phyloP scores from a whole-genome alignment of 2,888 invertebrate genomes.

The Agonum fuliginosum region DNA sequence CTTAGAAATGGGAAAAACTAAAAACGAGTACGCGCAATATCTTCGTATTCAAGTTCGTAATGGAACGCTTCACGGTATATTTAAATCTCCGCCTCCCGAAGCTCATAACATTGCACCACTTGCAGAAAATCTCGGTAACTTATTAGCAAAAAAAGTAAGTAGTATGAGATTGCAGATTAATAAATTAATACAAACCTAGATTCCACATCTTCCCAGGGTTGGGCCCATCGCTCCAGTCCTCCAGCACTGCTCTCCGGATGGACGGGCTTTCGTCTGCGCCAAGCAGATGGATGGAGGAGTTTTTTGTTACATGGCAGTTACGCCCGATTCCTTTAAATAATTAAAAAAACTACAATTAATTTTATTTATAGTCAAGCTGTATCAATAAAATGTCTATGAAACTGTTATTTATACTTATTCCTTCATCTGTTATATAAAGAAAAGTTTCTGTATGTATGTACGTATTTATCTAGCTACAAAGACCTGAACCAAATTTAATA shows the following conservation, averaged over 20 bases:
- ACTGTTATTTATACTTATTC: neutral
- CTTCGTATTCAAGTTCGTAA: slow-evolving; percentile 74
- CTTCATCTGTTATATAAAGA: neutral
- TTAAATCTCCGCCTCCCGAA: slow-evolving; percentile 72
- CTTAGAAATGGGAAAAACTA: slow-evolving; percentile 71
- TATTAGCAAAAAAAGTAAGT: slow-evolving; percentile 68
- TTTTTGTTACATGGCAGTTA: slow-evolving; percentile 76
- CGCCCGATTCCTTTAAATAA: slow-evolving; percentile 70
- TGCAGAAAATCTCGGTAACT: slow-evolving; percentile 73
- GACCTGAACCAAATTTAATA: too few species aligned
- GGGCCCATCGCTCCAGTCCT: slow-evolving; percentile 75
- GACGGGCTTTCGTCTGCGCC: slow-evolving; percentile 74
- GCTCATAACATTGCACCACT: slow-evolving; percentile 70
- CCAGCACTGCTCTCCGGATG: slow-evolving; percentile 74
- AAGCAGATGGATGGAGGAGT: slow-evolving; percentile 75
- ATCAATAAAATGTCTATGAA: slow-evolving; percentile 9
- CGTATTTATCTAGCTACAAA: too few species aligned
- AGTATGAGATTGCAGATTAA: slow-evolving; percentile 5
- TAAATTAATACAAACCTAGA: slow-evolving; percentile 63
- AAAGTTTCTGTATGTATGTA: too few species aligned
- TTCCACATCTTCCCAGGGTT: slow-evolving; percentile 73
- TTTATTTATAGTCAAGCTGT: neutral
- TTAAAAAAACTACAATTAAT: neutral
- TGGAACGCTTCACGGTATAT: slow-evolving; percentile 73
- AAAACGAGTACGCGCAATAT: slow-evolving; percentile 75